Conservation (phyloP, 2,113 vertebrate species). For the Syrmaticus mikado region DNA sequence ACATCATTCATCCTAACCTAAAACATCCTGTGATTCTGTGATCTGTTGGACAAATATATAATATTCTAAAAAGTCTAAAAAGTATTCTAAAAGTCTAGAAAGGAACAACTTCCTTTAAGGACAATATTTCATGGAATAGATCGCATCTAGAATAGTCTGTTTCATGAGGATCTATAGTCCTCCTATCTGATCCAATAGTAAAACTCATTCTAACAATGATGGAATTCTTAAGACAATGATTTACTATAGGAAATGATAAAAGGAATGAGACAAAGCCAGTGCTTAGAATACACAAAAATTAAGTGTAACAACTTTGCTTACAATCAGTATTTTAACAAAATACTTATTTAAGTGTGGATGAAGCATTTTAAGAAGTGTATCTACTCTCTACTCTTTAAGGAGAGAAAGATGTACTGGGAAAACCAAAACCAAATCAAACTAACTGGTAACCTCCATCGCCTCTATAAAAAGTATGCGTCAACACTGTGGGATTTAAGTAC, state of each 20-base stretch:
- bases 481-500: neutral
- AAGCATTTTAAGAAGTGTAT: neutral
- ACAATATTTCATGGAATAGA: neutral
- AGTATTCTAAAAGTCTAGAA: neutral
- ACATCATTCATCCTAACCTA: neutral
- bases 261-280: neutral
- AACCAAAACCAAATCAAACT: neutral
- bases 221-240: neutral
- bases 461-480: neutral
- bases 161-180: neutral
- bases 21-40: neutral
- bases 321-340: neutral
- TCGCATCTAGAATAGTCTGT: neutral
- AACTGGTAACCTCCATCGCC: neutral
- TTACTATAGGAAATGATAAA: neutral
- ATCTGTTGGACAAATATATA: neutral
- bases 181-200: neutral
- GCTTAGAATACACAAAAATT: neutral
- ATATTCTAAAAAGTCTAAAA: neutral
- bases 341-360: neutral
- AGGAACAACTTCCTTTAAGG: neutral
- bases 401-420: neutral
- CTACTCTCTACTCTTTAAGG: neutral
- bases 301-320: neutral
- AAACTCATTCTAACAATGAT: neutral